A percentile compares a stretch with the other conserved stretches of the same genome.
Conservation (phyloP, 2,113 vertebrate species). For the Oreochromis spilurus region DNA sequence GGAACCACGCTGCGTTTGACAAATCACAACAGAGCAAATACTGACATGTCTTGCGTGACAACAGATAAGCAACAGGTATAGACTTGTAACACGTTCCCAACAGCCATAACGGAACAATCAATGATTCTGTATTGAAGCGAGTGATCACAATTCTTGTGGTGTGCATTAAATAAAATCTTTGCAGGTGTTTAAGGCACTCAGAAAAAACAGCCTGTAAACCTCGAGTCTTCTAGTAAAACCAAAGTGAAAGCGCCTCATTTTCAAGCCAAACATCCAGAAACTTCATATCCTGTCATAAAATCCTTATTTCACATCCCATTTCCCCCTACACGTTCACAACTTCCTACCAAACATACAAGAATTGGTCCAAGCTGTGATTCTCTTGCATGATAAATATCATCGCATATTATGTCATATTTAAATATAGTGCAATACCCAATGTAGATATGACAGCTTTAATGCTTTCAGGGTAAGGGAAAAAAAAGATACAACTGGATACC, state of each 20-base stretch:
- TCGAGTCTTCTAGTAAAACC: neutral
- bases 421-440: slow-evolving; percentile 41
- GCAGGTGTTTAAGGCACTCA: slow-evolving; percentile 58
- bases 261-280: neutral
- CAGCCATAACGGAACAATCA: neutral
- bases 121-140: neutral
- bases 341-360: neutral
- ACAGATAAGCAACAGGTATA: neutral
- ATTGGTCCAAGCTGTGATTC: slow-evolving; percentile 34
- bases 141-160: neutral
- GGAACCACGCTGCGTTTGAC: neutral
- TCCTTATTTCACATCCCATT: neutral
- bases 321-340: neutral
- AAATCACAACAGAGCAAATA: neutral
- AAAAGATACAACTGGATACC: neutral
- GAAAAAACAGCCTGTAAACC: neutral
- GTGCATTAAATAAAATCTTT: neutral
- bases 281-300: neutral
- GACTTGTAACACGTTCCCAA: neutral
- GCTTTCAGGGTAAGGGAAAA: neutral
- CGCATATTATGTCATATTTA: neutral
- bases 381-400: neutral
- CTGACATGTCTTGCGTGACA: neutral
- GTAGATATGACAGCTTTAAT: slow-evolving; percentile 24
- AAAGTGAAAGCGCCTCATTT: neutral